phyloP scores from a whole-genome alignment of 2,888 invertebrate species.

The Isoperla grammatica region DNA sequence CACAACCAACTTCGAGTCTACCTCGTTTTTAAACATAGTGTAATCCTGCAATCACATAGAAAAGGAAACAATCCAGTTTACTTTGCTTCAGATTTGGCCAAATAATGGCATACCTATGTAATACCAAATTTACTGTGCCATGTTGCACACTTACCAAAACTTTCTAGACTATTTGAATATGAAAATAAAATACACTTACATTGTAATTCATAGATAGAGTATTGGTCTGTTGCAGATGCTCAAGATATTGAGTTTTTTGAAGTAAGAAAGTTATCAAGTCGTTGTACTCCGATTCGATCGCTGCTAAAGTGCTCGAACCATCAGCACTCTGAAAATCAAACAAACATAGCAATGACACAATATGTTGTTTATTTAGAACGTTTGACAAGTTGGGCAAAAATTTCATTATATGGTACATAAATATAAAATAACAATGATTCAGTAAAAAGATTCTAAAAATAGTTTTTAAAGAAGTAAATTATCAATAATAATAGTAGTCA shows the following conservation, averaged over 20 bases:
- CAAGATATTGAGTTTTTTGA: conserved; percentile 69
- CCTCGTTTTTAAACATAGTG: conserved; percentile 67
- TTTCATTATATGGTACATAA: neutral
- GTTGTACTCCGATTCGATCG: conserved; percentile 75
- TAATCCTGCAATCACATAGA: conserved; percentile 57
- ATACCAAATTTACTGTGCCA: no score
- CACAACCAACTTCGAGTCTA: conserved; percentile 62
- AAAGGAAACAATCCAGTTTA: conserved; percentile 21
- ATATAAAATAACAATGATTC: no score
- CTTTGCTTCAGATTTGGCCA: no score
- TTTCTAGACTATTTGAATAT: no score
- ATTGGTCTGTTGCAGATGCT: conserved; percentile 69
- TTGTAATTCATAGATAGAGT: conserved; percentile 68
- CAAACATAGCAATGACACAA: neutral
- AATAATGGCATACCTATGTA: no score
- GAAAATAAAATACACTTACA: conserved; percentile 40
- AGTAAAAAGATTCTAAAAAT: no score
- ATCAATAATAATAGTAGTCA: no score
- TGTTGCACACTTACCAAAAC: no score
- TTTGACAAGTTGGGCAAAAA: neutral
- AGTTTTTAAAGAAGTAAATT: no score
- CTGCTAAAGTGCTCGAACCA: conserved; percentile 48
- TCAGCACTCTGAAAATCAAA: conserved; percentile 30
- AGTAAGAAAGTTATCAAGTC: conserved; percentile 75
- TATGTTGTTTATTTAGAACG: no score